Evolutionary conservation across 2,888 invertebrate genomes (phyloP), one percentile per base, ranked within the genome.

Genomic region (Lasioglossum malachurum): DNA sequence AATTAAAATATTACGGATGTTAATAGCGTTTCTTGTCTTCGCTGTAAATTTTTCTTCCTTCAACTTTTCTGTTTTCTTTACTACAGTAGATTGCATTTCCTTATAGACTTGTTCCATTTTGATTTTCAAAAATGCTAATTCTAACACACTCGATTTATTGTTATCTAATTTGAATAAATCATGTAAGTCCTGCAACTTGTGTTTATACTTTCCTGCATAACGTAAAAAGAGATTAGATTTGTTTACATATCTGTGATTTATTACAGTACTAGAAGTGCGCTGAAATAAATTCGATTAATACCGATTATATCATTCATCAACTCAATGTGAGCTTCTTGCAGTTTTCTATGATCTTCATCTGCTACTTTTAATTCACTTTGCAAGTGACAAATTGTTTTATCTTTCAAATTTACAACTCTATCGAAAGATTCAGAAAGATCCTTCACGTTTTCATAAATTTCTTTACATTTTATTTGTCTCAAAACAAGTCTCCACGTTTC

Each of bases 401-500:
- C 97, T 94, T 98, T 98, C 19, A 97, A 96, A 49, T 97, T 96
- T 27, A 97, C 90, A n/a, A 97, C 95, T 91, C 96, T 96, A 90
- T 97, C 96, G 94, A 97, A 97, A 89, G 96, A 96, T 75, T 95
- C 94, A 93, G 96, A 96, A 93, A 97, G 95, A 83, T 96, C 96
- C 96, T 97, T 96, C 71, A 98, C 96, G 89, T 98, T 97, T 57
- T 97, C 95, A 64, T 97, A 96, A 95, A 98, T 96, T 93, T 98
- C 97, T 84, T 97, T 97, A 92, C 97, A 97, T 96, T 98, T 98
- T 77, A 97, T 96, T 93, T 96, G 97, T 0, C 98, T 96, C 80
- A 98, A 95, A 84, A 98, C 96, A 86, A 97, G 97, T 74, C 98
- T 97, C 98, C 98, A 98, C 94, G 97, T 97, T 95, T 98, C 98